Conservation (phyloP, 2,797 vertebrate genomes). For the Huso huso region DNA sequence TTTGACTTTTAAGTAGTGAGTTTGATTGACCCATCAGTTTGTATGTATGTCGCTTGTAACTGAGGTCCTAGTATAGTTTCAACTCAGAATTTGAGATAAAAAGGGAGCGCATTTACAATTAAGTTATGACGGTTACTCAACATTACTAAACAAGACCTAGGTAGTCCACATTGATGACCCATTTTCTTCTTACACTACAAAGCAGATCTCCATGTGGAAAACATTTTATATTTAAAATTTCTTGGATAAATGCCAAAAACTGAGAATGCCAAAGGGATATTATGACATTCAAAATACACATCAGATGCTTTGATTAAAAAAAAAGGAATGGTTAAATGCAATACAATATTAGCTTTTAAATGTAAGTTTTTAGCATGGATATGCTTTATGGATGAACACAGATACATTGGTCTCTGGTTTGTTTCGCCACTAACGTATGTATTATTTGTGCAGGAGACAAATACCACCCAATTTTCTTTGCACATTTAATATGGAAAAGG, state of each 20-base stretch:
- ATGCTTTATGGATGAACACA: neutral
- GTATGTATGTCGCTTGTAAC: too few species aligned
- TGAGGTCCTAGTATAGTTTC: too few species aligned
- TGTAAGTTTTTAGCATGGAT: neutral
- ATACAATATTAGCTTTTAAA: neutral
- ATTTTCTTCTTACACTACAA: constrained; percentile 33
- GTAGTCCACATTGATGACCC: constrained; percentile 22
- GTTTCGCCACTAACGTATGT: neutral
- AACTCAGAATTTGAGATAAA: too few species aligned
- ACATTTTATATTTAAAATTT: constrained; percentile 23
- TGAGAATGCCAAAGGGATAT: constrained; percentile 24
- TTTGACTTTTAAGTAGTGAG: too few species aligned
- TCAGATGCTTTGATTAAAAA: constrained; percentile 24
- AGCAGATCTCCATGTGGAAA: constrained; percentile 37
- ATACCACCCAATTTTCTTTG: constrained; percentile 3
- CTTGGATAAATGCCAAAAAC: constrained; percentile 22
- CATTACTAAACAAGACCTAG: too few species aligned
- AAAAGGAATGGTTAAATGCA: neutral
- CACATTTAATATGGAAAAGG: neutral
- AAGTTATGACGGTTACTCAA: too few species aligned
- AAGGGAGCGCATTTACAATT: too few species aligned
- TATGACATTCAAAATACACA: constrained; percentile 29
- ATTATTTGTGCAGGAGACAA: neutral
- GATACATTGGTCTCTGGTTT: neutral
- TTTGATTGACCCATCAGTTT: too few species aligned